Evolutionary conservation across 2,797 vertebrate genomes (phyloP).

Genomic region (Stomatorhinus walkeri): DNA sequence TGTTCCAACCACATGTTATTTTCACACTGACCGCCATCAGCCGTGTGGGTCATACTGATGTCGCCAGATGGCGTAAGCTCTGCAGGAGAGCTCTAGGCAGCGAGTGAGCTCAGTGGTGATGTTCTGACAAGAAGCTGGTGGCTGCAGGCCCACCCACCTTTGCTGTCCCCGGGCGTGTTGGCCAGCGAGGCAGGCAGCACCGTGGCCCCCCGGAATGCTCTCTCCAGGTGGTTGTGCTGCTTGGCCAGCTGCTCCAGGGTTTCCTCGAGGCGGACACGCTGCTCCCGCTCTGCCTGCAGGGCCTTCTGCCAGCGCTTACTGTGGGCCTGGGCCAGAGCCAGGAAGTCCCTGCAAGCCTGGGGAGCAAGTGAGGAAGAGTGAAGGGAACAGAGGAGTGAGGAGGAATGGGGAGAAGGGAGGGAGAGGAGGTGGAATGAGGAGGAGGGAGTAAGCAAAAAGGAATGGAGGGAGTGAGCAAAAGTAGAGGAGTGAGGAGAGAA

Average conservation of each 20-base stretch:
- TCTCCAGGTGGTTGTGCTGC: conserved; percentile 92
- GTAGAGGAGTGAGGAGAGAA: background rate
- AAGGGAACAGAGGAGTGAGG: background rate
- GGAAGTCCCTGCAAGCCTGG: conserved; percentile 87
- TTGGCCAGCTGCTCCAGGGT: conserved; percentile 91
- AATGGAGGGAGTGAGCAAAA: background rate
- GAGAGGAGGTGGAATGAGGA: background rate
- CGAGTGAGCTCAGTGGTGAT: background rate
- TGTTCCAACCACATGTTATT: conserved; percentile 24
- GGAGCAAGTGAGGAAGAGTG: background rate
- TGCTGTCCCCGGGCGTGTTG: conserved; percentile 56
- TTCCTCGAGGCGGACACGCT: conserved; percentile 87
- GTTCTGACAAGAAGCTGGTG: background rate
- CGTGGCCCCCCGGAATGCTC: conserved; percentile 85
- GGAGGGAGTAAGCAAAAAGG: background rate
- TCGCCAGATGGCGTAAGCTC: background rate
- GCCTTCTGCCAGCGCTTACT: conserved; percentile 95
- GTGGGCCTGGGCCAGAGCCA: conserved; percentile 79
- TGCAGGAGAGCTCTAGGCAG: background rate
- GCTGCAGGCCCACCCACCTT: conserved; percentile 57
- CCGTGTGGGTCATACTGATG: background rate
- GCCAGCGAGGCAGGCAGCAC: conserved; percentile 68
- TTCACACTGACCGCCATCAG: background rate
- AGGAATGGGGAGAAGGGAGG: background rate
- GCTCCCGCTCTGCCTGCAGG: conserved; percentile 82